These are phyloP conservation scores for Mesopsocus fuscifrons DNA, from an alignment of 2,888 invertebrate genomes.

Conservation along the genomic window DNA sequence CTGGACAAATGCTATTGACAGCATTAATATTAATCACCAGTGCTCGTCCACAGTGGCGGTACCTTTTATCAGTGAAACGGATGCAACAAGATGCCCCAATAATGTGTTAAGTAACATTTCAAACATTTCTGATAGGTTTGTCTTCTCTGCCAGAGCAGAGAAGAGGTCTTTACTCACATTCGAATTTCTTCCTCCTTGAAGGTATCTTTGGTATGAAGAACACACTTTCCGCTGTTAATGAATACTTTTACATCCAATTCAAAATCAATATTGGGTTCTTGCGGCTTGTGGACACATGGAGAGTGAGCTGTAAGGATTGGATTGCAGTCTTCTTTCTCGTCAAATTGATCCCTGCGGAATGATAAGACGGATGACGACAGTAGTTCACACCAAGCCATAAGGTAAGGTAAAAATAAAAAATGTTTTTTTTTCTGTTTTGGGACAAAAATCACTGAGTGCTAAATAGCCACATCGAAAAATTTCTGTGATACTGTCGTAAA, in stretches of 20 bases:
- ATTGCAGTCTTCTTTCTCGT: slow-evolving; percentile 14
- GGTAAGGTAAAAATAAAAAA: slow-evolving; percentile 5
- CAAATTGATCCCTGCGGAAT: slow-evolving; percentile 6
- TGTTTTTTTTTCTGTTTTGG: slow-evolving; percentile 1
- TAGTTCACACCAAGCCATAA: no score
- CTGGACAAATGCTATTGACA: no score
- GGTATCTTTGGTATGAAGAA: slow-evolving; percentile 77
- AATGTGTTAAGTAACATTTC: no score
- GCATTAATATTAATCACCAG: no score
- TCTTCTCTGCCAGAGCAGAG: no score
- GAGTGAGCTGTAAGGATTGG: slow-evolving; percentile 13
- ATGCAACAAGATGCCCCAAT: no score
- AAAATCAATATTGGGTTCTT: slow-evolving; percentile 87
- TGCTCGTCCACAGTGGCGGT: no score
- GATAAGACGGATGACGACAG: no score
- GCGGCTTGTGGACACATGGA: slow-evolving; percentile 32
- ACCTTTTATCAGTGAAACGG: slow-evolving; percentile 9
- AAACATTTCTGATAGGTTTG: no score
- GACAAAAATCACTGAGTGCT: background rate
- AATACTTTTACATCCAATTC: slow-evolving; percentile 91
- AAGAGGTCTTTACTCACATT: no score
- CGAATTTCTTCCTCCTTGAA: slow-evolving; percentile 47
- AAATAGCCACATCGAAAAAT: no score
- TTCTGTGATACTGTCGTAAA: no score
- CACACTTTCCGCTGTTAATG: slow-evolving; percentile 93